phyloP scores from a whole-genome alignment of 2,797 vertebrate genomes.

The Ataeniobius toweri region DNA sequence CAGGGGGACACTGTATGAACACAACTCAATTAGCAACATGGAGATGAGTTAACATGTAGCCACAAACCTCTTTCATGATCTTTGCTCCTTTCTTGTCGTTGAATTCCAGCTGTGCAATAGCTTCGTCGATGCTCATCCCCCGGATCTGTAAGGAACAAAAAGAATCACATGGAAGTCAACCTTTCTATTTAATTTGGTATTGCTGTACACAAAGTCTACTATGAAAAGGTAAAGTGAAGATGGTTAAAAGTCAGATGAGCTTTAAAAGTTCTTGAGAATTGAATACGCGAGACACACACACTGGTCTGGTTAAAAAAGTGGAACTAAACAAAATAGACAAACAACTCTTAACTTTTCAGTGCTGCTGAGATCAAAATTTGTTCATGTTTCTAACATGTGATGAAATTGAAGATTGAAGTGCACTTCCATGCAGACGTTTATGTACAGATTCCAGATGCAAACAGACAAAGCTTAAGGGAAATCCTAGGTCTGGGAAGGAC shows the following conservation, averaged over 20 bases:
- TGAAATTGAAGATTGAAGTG: background rate
- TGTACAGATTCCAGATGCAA: background rate
- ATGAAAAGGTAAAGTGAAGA: background rate
- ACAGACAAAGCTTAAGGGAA: background rate
- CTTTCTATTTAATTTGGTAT: background rate
- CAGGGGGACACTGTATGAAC: background rate
- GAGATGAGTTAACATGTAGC: background rate
- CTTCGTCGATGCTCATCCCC: conserved; percentile 94
- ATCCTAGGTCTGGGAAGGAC: background rate
- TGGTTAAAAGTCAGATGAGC: background rate
- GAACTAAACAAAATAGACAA: background rate
- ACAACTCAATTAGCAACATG: background rate
- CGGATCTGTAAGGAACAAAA: conserved; percentile 75
- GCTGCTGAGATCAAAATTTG: background rate
- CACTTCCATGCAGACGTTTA: background rate
- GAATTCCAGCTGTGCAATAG: conserved; percentile 92
- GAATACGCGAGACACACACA: no score
- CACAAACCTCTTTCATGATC: conserved; percentile 89
- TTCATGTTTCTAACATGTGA: background rate
- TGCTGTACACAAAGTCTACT: background rate
- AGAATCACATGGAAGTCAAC: background rate
- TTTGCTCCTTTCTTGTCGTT: conserved; percentile 97
- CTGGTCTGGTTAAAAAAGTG: no score
- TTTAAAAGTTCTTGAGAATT: no score
- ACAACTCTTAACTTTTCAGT: background rate